Evolutionary conservation across 2,113 vertebrate genomes (phyloP).

Genomic region (Datnioides undecimradiatus): DNA sequence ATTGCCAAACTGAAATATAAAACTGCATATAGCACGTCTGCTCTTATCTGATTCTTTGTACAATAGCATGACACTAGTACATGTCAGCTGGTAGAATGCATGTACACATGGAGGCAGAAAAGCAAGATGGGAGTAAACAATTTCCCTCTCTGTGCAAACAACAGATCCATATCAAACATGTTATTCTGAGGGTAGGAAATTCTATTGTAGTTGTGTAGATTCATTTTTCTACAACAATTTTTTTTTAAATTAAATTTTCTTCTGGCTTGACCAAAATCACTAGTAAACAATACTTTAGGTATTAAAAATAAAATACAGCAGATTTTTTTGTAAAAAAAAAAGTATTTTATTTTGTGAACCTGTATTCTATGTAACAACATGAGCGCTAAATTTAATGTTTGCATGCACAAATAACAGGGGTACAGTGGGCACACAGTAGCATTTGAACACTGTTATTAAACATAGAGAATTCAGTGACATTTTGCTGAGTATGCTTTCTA

Average conservation of each 20-base stretch:
- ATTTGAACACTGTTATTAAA: conserved; percentile 9
- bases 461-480: conserved; percentile 14
- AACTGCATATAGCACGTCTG: conserved; percentile 33
- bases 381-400: not conserved
- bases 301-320: not conserved
- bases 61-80: not conserved
- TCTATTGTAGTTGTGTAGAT: not conserved
- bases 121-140: conserved; percentile 1
- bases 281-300: not conserved
- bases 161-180: not conserved
- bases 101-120: not conserved
- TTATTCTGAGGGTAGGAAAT: not conserved
- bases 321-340: not conserved
- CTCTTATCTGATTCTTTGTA: conserved; percentile 35
- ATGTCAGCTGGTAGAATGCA: not conserved
- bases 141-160: conserved; percentile 1
- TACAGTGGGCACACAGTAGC: not conserved
- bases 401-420: conserved; percentile 1
- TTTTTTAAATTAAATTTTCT: not conserved
- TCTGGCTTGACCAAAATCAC: not conserved
- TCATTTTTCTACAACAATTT: no score
- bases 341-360: not conserved
- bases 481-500: conserved; percentile 40
- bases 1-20: conserved; percentile 48
- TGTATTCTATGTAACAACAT: not conserved